phyloP scores from a whole-genome alignment of 1,140 invertebrate species.

The Bombus waltoni region DNA sequence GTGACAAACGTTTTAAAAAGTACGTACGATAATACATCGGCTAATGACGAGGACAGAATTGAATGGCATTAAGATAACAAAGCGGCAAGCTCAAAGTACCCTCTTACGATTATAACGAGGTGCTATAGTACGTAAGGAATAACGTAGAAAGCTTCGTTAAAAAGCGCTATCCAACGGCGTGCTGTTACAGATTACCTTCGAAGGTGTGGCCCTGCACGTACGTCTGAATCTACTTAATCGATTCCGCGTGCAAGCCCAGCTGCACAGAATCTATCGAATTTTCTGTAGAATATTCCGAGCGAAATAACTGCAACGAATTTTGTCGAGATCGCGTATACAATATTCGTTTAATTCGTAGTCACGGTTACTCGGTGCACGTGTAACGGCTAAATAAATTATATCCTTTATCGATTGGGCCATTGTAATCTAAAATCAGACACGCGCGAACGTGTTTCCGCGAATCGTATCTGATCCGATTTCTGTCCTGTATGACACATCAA shows the following conservation, averaged over 20 bases:
- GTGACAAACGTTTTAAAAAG: neutral
- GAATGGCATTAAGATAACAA: constrained; percentile 1
- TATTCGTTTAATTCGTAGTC: neutral
- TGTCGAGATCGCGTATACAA: neutral
- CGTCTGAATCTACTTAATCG: constrained; percentile 31
- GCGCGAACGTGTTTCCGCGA: constrained; percentile 28
- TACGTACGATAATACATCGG: neutral
- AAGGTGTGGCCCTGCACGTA: constrained; percentile 31
- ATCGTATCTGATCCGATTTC: constrained; percentile 27
- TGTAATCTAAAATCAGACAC: constrained; percentile 47
- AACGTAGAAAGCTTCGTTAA: neutral
- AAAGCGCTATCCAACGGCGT: neutral
- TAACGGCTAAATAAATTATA: constrained; percentile 43
- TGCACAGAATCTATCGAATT: neutral
- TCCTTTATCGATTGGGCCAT: constrained; percentile 25
- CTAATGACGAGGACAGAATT: neutral
- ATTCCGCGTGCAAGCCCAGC: neutral
- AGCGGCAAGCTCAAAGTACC: neutral
- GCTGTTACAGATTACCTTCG: constrained; percentile 11
- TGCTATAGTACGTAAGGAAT: neutral
- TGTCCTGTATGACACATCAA: constrained; percentile 4
- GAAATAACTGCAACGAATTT: neutral
- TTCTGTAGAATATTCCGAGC: neutral
- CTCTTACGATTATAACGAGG: neutral
- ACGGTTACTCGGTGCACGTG: constrained; percentile 21